phyloP scores from a whole-genome alignment of 2,113 vertebrate genomes.

The Pao palembangensis region DNA sequence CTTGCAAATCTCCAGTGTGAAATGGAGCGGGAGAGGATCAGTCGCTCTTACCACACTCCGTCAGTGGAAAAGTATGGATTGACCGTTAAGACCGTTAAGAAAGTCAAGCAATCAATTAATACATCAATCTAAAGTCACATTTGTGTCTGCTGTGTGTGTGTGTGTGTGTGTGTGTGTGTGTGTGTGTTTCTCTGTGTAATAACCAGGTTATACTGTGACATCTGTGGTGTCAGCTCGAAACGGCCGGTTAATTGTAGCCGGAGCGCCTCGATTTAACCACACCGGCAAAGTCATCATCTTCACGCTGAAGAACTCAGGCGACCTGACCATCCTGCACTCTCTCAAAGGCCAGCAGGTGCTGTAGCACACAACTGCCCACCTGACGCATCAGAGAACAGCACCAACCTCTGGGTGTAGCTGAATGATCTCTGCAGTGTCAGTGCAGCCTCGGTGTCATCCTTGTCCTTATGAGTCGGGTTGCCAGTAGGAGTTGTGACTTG shows the following conservation, averaged over 20 bases:
- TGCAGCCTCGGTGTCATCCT: too few relatives aligned
- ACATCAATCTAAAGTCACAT: neutral
- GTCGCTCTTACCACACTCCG: neutral
- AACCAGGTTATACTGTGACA: conserved; percentile 91
- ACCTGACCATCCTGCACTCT: conserved; percentile 89
- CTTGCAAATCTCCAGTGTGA: conserved; percentile 9
- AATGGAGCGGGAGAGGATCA: conserved; percentile 7
- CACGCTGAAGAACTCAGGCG: conserved; percentile 84
- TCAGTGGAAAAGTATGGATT: neutral
- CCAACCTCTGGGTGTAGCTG: too few relatives aligned
- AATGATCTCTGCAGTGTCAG: too few relatives aligned
- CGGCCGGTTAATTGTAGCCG: conserved; percentile 84
- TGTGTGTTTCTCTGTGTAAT: neutral
- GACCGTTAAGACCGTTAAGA: too few relatives aligned
- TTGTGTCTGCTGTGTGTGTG: neutral
- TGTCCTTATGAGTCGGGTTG: too few relatives aligned
- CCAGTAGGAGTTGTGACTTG: too few relatives aligned
- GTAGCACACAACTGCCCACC: neutral
- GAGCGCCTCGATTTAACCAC: conserved; percentile 96
- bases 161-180: neutral
- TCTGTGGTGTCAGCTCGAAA: conserved; percentile 83
- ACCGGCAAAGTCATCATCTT: conserved; percentile 96
- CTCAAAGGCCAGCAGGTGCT: conserved; percentile 91
- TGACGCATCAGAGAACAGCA: too few relatives aligned
- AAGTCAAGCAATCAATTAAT: neutral